Evolutionary conservation across 2,797 vertebrate genomes (phyloP).

Genomic region (Thunnus albacares): DNA sequence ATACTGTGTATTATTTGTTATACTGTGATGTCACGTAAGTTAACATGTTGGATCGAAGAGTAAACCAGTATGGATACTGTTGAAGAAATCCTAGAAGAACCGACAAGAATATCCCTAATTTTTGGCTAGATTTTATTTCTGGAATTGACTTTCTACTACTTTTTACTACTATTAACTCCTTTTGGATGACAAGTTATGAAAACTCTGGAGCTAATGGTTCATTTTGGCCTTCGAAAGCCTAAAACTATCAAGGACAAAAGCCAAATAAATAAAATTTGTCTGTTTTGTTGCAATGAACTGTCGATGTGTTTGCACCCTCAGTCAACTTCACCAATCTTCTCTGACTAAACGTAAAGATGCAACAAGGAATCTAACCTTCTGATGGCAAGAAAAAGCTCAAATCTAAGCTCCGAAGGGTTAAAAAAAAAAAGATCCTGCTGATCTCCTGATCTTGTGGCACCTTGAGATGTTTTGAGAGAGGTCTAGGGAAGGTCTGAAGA

Average conservation of each 20-base stretch:
- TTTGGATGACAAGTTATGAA: neutral
- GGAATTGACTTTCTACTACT: neutral
- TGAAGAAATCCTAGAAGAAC: neutral
- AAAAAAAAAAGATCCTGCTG: neutral
- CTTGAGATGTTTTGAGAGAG: constrained; percentile 15
- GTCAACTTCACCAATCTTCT: neutral
- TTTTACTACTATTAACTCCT: neutral
- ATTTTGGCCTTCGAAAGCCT: neutral
- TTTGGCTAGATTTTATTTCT: neutral
- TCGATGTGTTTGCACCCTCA: too few species aligned
- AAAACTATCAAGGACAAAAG: neutral
- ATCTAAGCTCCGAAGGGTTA: constrained; percentile 21
- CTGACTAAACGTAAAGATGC: too few species aligned
- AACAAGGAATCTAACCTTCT: neutral
- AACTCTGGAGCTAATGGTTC: neutral
- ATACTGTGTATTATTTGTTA: neutral
- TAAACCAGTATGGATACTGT: neutral
- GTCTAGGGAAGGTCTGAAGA: neutral
- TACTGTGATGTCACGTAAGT: neutral
- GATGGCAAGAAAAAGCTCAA: neutral
- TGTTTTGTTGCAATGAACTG: neutral
- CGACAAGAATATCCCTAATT: neutral
- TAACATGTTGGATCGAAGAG: neutral
- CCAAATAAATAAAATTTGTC: neutral
- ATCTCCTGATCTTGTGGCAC: neutral